phyloP scores from a whole-genome alignment of 2,888 invertebrate genomes.

The Lathronympha strigana region DNA sequence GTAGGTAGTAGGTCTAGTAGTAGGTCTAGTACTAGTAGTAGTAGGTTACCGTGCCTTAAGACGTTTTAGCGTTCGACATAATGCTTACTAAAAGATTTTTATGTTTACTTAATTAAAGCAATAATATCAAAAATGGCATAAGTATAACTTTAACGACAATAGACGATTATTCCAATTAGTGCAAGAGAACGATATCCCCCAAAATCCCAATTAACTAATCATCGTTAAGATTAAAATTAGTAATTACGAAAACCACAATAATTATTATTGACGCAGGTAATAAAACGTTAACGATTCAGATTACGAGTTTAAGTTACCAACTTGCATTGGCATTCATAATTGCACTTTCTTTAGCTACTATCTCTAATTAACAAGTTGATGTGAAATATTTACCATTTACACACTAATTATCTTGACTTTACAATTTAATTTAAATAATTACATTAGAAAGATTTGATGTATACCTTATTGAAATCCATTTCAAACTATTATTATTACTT shows the following conservation, averaged over 20 bases:
- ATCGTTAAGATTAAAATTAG: neutral
- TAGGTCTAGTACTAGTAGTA: no score
- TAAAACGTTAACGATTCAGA: constrained; percentile 21
- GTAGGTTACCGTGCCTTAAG: no score
- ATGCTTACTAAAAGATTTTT: no score
- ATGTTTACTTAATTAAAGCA: no score
- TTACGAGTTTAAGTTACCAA: constrained; percentile 14
- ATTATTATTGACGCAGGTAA: constrained; percentile 23
- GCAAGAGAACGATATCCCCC: no score
- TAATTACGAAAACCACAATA: neutral
- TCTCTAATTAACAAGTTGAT: constrained; percentile 27
- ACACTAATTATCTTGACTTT: neutral
- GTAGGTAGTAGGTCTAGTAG: no score
- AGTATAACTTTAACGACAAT: no score
- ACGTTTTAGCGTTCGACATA: no score
- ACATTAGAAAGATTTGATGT: neutral
- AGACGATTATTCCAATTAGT: no score
- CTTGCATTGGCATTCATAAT: constrained; percentile 4
- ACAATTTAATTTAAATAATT: neutral
- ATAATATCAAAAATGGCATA: no score
- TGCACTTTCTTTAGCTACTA: constrained; percentile 32
- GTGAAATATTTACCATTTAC: neutral
- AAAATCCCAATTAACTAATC: neutral
- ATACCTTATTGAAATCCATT: neutral
- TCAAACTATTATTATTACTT: no score